Conservation (phyloP, 2,888 invertebrate genomes). For the Spodoptera littoralis region DNA sequence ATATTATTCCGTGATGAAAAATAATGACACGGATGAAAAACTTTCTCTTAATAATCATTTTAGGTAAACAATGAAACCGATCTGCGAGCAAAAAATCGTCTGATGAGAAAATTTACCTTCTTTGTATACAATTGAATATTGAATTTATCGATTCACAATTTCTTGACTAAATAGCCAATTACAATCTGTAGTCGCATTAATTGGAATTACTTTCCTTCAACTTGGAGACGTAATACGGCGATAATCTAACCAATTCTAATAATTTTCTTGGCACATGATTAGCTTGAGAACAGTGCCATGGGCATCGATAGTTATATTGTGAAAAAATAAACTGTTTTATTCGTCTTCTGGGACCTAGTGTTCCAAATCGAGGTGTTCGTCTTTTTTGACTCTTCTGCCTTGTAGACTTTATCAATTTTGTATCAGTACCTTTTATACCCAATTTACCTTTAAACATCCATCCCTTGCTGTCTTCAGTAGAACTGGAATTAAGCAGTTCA, state of each 20-base stretch:
- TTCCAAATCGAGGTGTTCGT: too few relatives aligned
- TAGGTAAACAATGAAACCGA: constrained; percentile 6
- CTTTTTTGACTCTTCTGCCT: too few relatives aligned
- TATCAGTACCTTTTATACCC: too few relatives aligned
- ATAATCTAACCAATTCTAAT: constrained; percentile 25
- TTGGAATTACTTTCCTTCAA: constrained; percentile 18
- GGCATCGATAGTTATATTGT: neutral
- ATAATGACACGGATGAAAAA: neutral
- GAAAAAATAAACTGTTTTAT: neutral
- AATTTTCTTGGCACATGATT: constrained; percentile 3
- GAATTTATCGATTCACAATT: constrained; percentile 15
- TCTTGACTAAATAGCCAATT: constrained; percentile 25
- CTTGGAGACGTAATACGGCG: constrained; percentile 1
- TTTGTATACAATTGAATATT: constrained; percentile 32
- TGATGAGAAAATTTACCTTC: constrained; percentile 18
- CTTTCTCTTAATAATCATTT: constrained; percentile 4
- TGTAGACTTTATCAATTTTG: too few relatives aligned
- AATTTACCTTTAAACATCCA: too few relatives aligned
- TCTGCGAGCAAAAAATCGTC: constrained; percentile 6
- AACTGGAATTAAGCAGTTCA: too few relatives aligned
- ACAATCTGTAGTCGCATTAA: constrained; percentile 19
- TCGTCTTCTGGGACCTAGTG: too few relatives aligned
- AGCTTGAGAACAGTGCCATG: neutral
- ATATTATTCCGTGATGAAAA: too few relatives aligned
- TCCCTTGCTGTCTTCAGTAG: too few relatives aligned